Evolutionary conservation across 2,797 vertebrate species (phyloP).

Genomic region (Acanthornis magna): DNA sequence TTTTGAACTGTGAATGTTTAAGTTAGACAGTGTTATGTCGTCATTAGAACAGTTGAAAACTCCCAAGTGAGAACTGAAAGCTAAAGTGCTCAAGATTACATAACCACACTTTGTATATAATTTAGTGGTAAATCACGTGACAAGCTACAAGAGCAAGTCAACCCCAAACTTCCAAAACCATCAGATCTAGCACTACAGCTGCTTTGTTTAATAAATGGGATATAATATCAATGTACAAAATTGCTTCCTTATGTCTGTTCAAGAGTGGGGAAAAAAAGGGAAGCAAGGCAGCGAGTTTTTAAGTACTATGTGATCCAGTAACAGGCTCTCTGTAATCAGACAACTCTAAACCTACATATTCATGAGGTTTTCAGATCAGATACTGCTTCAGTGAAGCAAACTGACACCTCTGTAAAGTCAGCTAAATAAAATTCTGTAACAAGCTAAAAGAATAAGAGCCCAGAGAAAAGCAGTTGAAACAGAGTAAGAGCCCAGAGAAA

Average conservation of each 20-base stretch:
- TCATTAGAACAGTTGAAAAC: background rate
- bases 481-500: background rate
- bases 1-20: background rate
- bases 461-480: background rate
- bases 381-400: background rate
- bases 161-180: background rate
- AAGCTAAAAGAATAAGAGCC: background rate
- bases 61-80: background rate
- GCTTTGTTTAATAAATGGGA: background rate
- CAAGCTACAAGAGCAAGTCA: background rate
- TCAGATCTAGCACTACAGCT: background rate
- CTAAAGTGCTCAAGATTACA: background rate
- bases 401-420: background rate
- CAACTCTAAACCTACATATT: background rate
- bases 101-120: background rate
- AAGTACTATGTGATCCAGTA: background rate
- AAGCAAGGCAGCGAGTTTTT: background rate
- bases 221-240: background rate
- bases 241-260: background rate
- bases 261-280: accelerated
- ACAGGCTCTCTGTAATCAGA: background rate
- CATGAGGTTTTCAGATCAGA: background rate
- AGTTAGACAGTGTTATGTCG: background rate
- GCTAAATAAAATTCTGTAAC: background rate
- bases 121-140: background rate